A percentile compares a stretch with the other conserved stretches of the same genome.
phyloP scores from a whole-genome alignment of 1,140 invertebrate species.

The Conus ventricosus region DNA sequence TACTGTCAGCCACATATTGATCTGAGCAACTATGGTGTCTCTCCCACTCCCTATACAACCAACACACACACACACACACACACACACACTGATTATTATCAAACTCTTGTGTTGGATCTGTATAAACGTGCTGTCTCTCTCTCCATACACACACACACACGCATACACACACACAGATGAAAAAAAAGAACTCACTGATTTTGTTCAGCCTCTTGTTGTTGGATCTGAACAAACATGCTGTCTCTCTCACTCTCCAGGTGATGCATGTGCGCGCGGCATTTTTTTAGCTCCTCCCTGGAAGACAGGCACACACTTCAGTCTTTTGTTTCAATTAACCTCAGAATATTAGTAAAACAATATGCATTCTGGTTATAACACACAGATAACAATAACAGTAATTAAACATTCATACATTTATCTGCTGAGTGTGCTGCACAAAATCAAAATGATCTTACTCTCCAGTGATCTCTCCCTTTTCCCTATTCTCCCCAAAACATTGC shows the following conservation, averaged over 20 bases:
- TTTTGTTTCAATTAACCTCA: no score
- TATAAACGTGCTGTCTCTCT: constrained; percentile 57
- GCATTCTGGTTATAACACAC: no score
- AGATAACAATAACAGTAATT: no score
- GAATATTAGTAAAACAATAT: no score
- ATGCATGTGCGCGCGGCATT: constrained; percentile 65
- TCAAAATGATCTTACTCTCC: no score
- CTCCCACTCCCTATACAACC: constrained; percentile 63
- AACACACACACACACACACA: constrained; percentile 53
- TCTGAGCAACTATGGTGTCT: constrained; percentile 60
- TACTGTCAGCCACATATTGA: constrained; percentile 61
- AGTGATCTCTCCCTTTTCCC: no score
- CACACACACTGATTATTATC: constrained; percentile 66
- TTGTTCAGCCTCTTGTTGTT: constrained; percentile 56
- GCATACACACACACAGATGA: constrained; percentile 37
- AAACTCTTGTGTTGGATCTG: constrained; percentile 60
- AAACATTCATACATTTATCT: no score
- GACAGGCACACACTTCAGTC: constrained; percentile 1
- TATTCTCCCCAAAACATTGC: no score
- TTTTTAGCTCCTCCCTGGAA: constrained; percentile 70
- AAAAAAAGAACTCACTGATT: constrained; percentile 57
- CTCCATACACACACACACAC: not conserved
- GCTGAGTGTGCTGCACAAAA: no score
- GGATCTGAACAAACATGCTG: constrained; percentile 59
- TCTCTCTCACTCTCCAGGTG: constrained; percentile 67